Percentiles rank a stretch among this genome's conserved stretches.
These are phyloP conservation scores for Girardia tigrina DNA, from an alignment of 2,888 invertebrate genomes.

Conservation along the genomic window DNA sequence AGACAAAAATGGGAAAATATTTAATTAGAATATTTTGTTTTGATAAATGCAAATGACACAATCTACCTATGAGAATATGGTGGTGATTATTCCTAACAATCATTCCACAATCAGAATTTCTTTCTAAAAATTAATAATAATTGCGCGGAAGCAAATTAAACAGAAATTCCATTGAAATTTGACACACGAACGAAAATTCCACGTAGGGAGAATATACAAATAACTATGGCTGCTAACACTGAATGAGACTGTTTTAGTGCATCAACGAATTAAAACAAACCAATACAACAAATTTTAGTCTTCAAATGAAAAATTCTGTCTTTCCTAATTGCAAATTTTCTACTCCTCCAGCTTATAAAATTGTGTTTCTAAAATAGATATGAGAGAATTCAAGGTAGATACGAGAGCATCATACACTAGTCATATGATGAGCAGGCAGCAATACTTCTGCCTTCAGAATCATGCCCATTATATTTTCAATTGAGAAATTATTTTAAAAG, in stretches of 20 bases:
- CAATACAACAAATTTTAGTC: not conserved
- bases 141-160: not conserved
- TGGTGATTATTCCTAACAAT: not conserved
- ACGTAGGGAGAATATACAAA: too few relatives aligned
- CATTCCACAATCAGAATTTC: not conserved
- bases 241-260: not conserved
- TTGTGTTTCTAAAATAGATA: not conserved
- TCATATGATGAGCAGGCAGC: not conserved
- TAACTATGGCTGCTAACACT: too few relatives aligned
- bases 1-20: too few relatives aligned
- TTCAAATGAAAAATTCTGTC: not conserved
- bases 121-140: not conserved
- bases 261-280: not conserved
- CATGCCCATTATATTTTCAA: not conserved
- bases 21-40: too few relatives aligned
- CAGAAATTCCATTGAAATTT: constrained; percentile 11
- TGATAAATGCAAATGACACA: not conserved
- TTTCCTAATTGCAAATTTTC: not conserved
- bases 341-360: constrained; percentile 1
- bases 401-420: not conserved
- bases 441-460: not conserved
- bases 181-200: not conserved
- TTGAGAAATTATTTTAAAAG: not conserved
- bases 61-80: not conserved
- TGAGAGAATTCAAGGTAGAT: not conserved